Percentiles rank a stretch among this genome's conserved stretches.
Evolutionary conservation across 2,888 invertebrate species (phyloP).

Genomic region (Eupithecia pulchellata): DNA sequence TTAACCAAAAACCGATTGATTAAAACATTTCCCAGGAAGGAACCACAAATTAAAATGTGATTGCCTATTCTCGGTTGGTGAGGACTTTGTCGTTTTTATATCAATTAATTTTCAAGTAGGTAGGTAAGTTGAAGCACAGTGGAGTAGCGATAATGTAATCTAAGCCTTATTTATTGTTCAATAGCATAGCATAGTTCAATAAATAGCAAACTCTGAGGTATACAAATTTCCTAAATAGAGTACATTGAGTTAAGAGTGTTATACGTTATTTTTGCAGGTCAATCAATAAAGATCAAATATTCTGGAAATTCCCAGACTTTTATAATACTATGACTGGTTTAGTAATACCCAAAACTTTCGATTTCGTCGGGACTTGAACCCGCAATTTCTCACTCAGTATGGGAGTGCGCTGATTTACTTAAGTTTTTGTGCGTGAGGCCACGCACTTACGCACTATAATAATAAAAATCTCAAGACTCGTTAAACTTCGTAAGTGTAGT

Average conservation of each 20-base stretch:
- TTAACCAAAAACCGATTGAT: slow-evolving; percentile 32
- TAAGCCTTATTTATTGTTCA: not conserved
- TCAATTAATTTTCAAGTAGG: not conserved
- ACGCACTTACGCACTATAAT: no score
- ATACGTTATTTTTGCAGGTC: no score
- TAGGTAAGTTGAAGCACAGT: not conserved
- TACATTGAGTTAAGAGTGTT: no score
- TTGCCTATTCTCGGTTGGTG: not conserved
- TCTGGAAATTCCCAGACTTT: not conserved
- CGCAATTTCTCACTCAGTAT: no score
- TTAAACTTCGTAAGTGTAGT: no score
- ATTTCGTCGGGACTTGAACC: no score
- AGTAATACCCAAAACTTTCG: no score
- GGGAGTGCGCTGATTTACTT: no score
- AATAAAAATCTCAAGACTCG: no score
- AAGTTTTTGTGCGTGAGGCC: no score
- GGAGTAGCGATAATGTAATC: not conserved
- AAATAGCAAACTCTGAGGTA: no score
- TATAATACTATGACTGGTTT: not conserved
- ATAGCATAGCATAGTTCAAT: not conserved
- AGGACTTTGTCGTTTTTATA: not conserved
- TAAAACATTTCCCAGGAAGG: not conserved
- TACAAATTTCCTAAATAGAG: not conserved
- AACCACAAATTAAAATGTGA: not conserved
- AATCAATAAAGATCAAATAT: no score